Conservation (phyloP, 2,797 vertebrate species). For the Hemitrygon akajei region DNA sequence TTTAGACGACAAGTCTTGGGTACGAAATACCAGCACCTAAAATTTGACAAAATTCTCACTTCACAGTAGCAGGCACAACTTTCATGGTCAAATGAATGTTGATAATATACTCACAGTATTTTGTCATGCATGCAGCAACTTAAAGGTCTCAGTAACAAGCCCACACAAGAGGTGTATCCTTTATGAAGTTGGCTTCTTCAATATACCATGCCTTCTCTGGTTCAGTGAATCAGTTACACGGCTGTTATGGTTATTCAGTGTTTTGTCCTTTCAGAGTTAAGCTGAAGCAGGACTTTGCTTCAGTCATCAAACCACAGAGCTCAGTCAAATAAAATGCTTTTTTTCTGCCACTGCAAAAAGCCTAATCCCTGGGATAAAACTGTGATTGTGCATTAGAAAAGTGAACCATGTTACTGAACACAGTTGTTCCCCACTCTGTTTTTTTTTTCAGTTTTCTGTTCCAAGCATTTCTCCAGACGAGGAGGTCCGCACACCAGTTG, state of each 20-base stretch:
- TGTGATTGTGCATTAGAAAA: not conserved
- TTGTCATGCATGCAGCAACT: not conserved
- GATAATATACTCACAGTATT: not conserved
- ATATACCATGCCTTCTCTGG: not conserved
- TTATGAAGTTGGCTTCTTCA: not conserved
- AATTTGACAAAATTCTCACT: not conserved
- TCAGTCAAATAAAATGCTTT: not conserved
- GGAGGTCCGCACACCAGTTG: not conserved
- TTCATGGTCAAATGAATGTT: not conserved
- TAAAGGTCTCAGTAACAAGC: not conserved
- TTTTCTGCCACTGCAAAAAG: constrained; percentile 15
- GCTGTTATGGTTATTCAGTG: not conserved
- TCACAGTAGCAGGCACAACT: not conserved
- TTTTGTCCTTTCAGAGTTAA: not conserved
- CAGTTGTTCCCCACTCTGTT: not conserved
- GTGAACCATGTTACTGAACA: not conserved
- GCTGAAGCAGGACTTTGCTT: not conserved
- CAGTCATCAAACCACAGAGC: not conserved
- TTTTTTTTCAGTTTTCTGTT: not conserved
- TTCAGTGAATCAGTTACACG: not conserved
- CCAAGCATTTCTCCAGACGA: not conserved
- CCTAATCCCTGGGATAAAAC: not conserved
- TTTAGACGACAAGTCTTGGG: not conserved
- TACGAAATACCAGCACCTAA: not conserved
- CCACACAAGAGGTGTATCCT: not conserved